Evolutionary conservation across 2,797 vertebrate species (phyloP).

Genomic region (Clarias fuscus): DNA sequence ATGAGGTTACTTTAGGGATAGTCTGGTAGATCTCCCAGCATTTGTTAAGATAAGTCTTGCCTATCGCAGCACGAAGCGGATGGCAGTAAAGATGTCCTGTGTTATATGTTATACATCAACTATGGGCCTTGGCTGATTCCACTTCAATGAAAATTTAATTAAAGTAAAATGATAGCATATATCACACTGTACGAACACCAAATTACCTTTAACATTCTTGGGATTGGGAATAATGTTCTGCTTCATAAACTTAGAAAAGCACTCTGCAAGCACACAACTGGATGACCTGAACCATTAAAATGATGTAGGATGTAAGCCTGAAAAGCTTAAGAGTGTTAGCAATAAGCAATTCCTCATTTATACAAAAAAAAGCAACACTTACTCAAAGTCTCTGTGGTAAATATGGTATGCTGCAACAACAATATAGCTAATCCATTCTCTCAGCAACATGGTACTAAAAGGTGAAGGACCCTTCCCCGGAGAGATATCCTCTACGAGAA

Average conservation of each 20-base stretch:
- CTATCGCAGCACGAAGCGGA: constrained; percentile 57
- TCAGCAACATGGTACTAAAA: constrained; percentile 73
- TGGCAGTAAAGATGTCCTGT: constrained; percentile 76
- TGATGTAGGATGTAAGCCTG: neutral
- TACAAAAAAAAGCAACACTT: constrained; percentile 59
- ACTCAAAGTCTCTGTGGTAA: constrained; percentile 76
- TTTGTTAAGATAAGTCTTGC: constrained; percentile 67
- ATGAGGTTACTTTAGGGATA: constrained; percentile 56
- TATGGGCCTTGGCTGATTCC: neutral
- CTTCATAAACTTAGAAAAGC: constrained; percentile 82
- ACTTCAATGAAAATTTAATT: neutral
- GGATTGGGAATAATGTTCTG: constrained; percentile 81
- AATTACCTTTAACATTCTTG: constrained; percentile 80
- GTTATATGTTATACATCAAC: constrained; percentile 18
- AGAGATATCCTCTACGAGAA: constrained; percentile 55
- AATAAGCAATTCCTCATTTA: neutral
- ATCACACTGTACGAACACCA: neutral
- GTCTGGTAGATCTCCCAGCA: constrained; percentile 81
- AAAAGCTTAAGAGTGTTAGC: neutral
- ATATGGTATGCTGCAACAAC: constrained; percentile 80
- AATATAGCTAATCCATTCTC: constrained; percentile 78
- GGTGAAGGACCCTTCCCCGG: constrained; percentile 75
- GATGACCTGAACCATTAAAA: constrained; percentile 68
- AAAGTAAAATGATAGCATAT: neutral
- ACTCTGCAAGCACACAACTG: constrained; percentile 70